A percentile compares a stretch with the other conserved stretches of the same genome.
These are phyloP conservation scores for Diachasma alloeum DNA, from an alignment of 1,140 invertebrate genomes.

Conservation along the genomic window DNA sequence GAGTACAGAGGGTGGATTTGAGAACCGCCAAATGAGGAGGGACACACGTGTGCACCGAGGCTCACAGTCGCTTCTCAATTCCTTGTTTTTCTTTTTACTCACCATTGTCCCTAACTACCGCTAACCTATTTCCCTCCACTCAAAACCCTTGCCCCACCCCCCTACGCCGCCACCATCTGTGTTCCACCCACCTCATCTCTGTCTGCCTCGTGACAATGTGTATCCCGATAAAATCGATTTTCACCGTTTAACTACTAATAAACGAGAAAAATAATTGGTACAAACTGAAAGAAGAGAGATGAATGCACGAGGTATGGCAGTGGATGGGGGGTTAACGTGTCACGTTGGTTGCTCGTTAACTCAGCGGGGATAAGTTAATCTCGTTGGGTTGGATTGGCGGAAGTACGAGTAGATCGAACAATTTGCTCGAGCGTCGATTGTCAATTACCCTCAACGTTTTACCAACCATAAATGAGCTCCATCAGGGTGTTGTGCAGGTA, in stretches of 20 bases:
- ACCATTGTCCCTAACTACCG: not conserved
- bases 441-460: constrained; percentile 52
- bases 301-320: not conserved
- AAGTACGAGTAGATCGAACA: constrained; percentile 60
- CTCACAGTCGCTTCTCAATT: not conserved
- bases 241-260: constrained; percentile 18
- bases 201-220: not conserved
- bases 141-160: no score
- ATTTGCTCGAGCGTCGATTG: constrained; percentile 59
- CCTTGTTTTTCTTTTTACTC: not conserved
- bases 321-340: not conserved
- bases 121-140: no score
- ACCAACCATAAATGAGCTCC: not conserved
- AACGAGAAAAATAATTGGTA: constrained; percentile 42
- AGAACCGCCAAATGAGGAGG: not conserved
- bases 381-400: constrained; percentile 38
- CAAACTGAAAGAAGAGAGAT: not conserved
- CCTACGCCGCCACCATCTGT: no score
- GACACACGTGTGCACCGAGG: not conserved
- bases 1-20: not conserved
- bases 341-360: constrained; percentile 2
- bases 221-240: constrained; percentile 6
- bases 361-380: constrained; percentile 21
- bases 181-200: not conserved
- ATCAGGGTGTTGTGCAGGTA: not conserved